A percentile compares a stretch with the other conserved stretches of the same genome.
Evolutionary conservation across 1,140 invertebrate species (phyloP).

Genomic region (Cardiocondyla obscurior): DNA sequence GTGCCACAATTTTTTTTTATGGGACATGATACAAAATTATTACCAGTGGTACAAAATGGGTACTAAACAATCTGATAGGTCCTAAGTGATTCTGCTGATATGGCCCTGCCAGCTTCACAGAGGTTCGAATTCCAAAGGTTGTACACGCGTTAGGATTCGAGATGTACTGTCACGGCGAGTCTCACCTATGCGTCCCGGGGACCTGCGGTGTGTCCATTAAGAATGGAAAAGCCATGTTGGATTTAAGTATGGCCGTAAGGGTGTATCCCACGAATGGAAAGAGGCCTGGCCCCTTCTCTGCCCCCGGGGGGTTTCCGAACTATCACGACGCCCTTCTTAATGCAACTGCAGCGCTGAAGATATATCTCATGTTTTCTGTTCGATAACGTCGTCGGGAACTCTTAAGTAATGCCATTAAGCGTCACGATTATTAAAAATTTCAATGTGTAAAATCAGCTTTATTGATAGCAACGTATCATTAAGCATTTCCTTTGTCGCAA

Average conservation of each 20-base stretch:
- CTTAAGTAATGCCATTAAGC: constrained; percentile 16
- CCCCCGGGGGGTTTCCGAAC: constrained; percentile 26
- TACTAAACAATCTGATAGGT: too few species aligned
- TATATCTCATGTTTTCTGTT: not conserved
- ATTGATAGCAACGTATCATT: not conserved
- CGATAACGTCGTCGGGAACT: too few species aligned
- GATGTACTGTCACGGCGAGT: constrained; percentile 63
- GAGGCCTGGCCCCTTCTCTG: constrained; percentile 76
- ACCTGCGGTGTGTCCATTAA: constrained; percentile 40
- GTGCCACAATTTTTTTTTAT: too few species aligned
- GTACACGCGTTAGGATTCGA: constrained; percentile 30
- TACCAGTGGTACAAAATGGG: too few species aligned
- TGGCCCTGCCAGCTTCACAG: too few species aligned
- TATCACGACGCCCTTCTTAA: constrained; percentile 64
- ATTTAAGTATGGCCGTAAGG: constrained; percentile 80
- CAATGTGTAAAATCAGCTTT: not conserved
- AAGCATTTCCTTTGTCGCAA: not conserved
- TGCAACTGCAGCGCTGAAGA: constrained; percentile 60
- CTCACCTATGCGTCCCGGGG: constrained; percentile 45
- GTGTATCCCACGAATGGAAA: constrained; percentile 76
- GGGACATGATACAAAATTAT: too few species aligned
- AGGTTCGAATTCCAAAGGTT: too few species aligned
- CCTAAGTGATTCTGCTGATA: too few species aligned
- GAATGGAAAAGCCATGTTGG: constrained; percentile 75
- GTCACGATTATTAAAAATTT: not conserved